phyloP scores from a whole-genome alignment of 1,140 invertebrate genomes.

The Streblospio benedicti region DNA sequence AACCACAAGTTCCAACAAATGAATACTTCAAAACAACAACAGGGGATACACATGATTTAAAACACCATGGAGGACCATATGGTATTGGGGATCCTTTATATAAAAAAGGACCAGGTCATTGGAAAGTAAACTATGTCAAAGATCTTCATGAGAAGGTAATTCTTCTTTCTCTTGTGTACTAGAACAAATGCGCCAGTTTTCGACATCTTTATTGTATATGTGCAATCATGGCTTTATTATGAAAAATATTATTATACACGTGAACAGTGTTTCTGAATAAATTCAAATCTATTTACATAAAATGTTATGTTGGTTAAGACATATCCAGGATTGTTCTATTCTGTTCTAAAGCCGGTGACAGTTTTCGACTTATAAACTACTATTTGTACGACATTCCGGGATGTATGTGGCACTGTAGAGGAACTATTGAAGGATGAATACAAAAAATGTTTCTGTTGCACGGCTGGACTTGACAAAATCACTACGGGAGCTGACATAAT shows the following conservation, averaged over 20 bases:
- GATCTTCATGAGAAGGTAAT: constrained; percentile 44
- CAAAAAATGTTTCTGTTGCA: no score
- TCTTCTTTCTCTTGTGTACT: no score
- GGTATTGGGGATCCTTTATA: constrained; percentile 24
- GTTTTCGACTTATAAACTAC: no score
- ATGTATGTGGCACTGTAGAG: no score
- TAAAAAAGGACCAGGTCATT: constrained; percentile 41
- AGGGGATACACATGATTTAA: constrained; percentile 38
- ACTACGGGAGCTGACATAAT: no score
- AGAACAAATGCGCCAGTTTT: no score
- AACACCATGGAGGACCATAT: constrained; percentile 35
- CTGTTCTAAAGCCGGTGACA: no score
- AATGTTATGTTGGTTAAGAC: background rate
- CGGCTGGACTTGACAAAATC: no score
- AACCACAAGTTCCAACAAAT: constrained; percentile 37
- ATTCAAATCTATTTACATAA: background rate
- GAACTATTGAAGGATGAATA: no score
- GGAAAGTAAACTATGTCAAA: constrained; percentile 44
- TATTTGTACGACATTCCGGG: no score
- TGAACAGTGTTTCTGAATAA: background rate
- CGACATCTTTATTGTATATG: no score
- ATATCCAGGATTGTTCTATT: background rate
- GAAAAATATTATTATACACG: background rate
- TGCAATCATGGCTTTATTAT: background rate
- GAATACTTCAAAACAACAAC: constrained; percentile 41